Evolutionary conservation across 1,140 invertebrate species (phyloP), one percentile per base, ranked within the genome.

Genomic region (Varroa destructor): DNA sequence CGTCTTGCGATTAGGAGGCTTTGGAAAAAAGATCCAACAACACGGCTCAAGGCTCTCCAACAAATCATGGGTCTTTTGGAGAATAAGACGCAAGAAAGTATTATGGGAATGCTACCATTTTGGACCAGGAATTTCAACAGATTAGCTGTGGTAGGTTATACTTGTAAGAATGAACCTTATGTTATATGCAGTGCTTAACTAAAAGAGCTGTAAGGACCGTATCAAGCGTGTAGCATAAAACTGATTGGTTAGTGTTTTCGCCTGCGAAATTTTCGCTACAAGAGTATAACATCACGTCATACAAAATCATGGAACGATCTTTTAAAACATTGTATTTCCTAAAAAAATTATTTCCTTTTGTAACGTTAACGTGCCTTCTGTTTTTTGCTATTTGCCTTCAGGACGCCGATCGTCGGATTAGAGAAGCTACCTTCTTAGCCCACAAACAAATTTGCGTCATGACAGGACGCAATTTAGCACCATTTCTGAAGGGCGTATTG

Each of bases 41-140:
- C 61, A 2, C 40, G 46, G 61, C 46, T 67, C 12, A 67, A 67
- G 36, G 61, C 14, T 25, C 61, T 67, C 61, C 40, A 67, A 40
- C 40, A 67, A 46, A 43, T 67, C 61, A 40, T 67, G 10, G 36
- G 0, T 46, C 61, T 67, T 12, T 14, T 67, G 12, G 36, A 40
- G 5, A 25, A 12, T 12, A 67, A 67, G 37, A 43, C 61, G 12
- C 12, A 67, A 46, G 61, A 67, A 40, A 67, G 61, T 2, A 40
- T 40, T 40, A 43, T 67, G 61, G 37, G 61, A 4, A 46, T 67
- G 61, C 61, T 67, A 12, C 61, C 61, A 67, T 67, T 67, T 46
- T 67, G 61, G 61, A 12, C 61, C 40, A 12, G 61, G 40, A 40
- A 67, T 37, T 67, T 67, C 61, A 67, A 46, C 61, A 67, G 61